Evolutionary conservation across 2,113 vertebrate genomes (phyloP), one percentile per base, ranked within the genome.

Genomic region (Serinus canaria): DNA sequence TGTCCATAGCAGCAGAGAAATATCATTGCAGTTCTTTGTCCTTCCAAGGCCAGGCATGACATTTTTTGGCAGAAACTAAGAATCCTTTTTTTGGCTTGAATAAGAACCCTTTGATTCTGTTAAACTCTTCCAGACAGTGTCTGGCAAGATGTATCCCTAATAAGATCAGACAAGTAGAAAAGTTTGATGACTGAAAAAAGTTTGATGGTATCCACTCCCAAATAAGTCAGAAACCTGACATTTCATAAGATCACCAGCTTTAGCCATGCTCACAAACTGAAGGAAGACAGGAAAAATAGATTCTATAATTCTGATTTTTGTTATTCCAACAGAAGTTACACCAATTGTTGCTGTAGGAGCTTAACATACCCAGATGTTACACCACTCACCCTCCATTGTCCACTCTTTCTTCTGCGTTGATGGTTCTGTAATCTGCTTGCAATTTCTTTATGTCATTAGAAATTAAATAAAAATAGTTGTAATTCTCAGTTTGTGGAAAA

Each of bases 41-140:
- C 43, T 95, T 91, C 79, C 63, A 68, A 80, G 33, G 23, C 37
- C 58, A 90, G 55, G 31, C 58, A 83, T 74, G 50, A 88, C 41
- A 73, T 53, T 83, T 94, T 78, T 91, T 89, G 82, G 62, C 70
- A 83, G 58, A 75, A 87, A 91, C 52, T 49, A 23, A n/a, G 10
- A 87, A 41, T 90, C 28, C 4, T 77, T 74, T 80, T 80, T 60
- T 85, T 83, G 79, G 52, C 87, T 80, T 73, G n/a, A 81, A 31
- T 52, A 72, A 74, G 28, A 63, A 6, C 27, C 39, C 60, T 90
- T 89, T 94, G 50, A 91, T 89, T 92, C 50, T 66, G 10, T 86
- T 91, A 95, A 95, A 87, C n/a, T 91, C 58, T 92, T 95, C 78
- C 94, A 89, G 87, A 90, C 70, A 94, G n/a, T n/a, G 78, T 80